These are phyloP conservation scores for Meteorus sp. DNA, from an alignment of 1,140 invertebrate species.

Conservation along the genomic window DNA sequence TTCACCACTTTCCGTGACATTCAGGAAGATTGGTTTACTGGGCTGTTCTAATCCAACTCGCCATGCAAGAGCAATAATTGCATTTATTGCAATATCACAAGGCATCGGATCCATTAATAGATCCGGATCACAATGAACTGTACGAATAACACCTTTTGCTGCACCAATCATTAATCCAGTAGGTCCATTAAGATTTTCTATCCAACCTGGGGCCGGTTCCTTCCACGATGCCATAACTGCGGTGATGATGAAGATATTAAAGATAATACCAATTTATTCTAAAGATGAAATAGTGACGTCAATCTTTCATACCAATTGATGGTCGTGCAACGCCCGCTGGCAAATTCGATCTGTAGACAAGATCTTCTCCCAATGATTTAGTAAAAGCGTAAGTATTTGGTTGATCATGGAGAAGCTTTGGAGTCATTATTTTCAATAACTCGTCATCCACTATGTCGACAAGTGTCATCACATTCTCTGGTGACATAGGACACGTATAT, in stretches of 20 bases:
- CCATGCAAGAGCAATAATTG: constrained; percentile 65
- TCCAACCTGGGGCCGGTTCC: constrained; percentile 82
- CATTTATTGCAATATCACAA: constrained; percentile 69
- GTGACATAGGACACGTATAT: constrained; percentile 71
- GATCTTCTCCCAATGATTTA: constrained; percentile 73
- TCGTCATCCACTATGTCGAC: constrained; percentile 78
- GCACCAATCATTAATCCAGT: constrained; percentile 77
- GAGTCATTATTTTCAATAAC: constrained; percentile 71
- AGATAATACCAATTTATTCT: background rate
- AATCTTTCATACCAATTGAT: constrained; percentile 67
- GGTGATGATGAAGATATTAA: background rate
- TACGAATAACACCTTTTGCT: constrained; percentile 79
- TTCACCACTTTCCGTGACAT: constrained; percentile 64
- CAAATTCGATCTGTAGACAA: constrained; percentile 66
- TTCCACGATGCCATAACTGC: constrained; percentile 69
- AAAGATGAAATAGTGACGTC: background rate
- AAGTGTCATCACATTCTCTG: constrained; percentile 73
- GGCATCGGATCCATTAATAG: constrained; percentile 67
- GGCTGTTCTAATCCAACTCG: constrained; percentile 53
- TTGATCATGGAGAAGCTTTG: constrained; percentile 72
- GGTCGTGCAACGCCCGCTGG: constrained; percentile 73
- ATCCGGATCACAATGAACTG: constrained; percentile 65
- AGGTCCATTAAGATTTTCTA: constrained; percentile 92
- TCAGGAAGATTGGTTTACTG: constrained; percentile 58
- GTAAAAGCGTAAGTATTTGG: constrained; percentile 83